Conservation (phyloP, 2,888 invertebrate species). For the Dolichomitus sp. region DNA sequence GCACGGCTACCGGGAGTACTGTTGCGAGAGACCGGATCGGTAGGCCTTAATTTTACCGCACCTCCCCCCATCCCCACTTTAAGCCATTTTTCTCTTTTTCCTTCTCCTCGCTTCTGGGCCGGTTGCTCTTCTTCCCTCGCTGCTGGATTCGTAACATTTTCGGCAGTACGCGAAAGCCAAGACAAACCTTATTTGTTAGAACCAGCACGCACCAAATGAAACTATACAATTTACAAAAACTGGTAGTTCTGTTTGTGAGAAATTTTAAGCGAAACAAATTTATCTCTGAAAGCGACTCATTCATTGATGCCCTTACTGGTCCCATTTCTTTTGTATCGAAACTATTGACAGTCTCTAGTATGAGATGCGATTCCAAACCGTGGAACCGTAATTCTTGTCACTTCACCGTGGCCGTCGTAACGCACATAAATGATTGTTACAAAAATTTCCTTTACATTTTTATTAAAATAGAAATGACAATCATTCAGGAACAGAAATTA, state of each 20-base stretch:
- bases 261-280: not conserved
- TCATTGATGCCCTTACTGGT: not conserved
- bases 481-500: too few species aligned
- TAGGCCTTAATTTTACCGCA: conserved; percentile 64
- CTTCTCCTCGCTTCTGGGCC: not conserved
- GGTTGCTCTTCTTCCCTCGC: not conserved
- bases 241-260: not conserved
- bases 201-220: conserved; percentile 19
- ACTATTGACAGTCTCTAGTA: not conserved
- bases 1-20: conserved; percentile 41
- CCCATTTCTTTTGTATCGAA: not conserved
- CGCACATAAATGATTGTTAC: too few species aligned
- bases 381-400: not conserved
- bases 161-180: not conserved
- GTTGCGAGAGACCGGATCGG: conserved; percentile 57
- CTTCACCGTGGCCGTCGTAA: too few species aligned
- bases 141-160: conserved; percentile 44
- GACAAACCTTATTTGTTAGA: conserved; percentile 1
- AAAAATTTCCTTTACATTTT: too few species aligned
- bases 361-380: not conserved
- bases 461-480: too few species aligned
- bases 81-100: conserved; percentile 38
- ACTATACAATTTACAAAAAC: conserved; percentile 6
- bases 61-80: conserved; percentile 50
- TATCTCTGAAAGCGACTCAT: not conserved